These are phyloP conservation scores for Tupiocoris notatus DNA, from an alignment of 2,888 invertebrate species.

Conservation along the genomic window DNA sequence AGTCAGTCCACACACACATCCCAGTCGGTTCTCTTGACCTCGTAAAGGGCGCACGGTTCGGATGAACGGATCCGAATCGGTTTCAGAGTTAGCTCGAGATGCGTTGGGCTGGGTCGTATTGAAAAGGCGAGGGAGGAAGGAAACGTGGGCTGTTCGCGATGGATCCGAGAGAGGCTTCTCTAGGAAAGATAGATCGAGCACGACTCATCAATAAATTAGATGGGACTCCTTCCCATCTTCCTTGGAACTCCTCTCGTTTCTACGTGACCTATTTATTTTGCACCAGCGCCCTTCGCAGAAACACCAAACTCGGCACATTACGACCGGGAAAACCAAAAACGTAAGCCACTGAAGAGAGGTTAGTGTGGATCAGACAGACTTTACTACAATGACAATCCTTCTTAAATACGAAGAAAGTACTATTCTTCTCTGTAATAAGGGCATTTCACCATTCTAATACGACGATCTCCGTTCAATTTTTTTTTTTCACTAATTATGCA, in stretches of 20 bases:
- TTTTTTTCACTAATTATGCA: too few species aligned
- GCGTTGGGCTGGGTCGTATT: too few species aligned
- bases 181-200: constrained; percentile 39
- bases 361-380: too few species aligned
- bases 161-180: background rate
- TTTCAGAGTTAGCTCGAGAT: background rate
- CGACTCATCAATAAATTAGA: constrained; percentile 43
- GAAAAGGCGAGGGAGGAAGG: background rate
- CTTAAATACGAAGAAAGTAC: too few species aligned
- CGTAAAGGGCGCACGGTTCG: background rate
- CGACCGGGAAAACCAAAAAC: background rate
- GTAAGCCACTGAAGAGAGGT: too few species aligned
- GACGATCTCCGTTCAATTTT: too few species aligned
- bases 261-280: constrained; percentile 38
- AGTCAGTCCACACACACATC: background rate
- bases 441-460: too few species aligned
- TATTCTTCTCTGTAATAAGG: too few species aligned
- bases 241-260: constrained; percentile 1
- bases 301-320: background rate
- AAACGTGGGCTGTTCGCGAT: background rate
- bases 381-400: too few species aligned
- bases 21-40: background rate
- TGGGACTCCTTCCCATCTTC: constrained; percentile 22
- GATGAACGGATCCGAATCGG: background rate
- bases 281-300: constrained; percentile 18